These are phyloP conservation scores for Emydocephalus ijimae DNA, from an alignment of 2,113 vertebrate genomes.

Conservation along the genomic window DNA sequence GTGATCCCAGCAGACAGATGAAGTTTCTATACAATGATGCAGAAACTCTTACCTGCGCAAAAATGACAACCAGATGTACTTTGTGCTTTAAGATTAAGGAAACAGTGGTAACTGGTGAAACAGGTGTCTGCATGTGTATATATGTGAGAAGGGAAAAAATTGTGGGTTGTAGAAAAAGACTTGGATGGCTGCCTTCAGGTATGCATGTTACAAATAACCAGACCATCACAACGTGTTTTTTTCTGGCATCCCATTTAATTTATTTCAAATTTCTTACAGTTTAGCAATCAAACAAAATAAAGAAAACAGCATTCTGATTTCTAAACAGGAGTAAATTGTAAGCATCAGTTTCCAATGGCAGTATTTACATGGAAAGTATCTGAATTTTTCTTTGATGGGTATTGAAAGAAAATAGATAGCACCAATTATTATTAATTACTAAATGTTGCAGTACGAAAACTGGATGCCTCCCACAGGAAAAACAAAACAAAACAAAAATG, in stretches of 20 bases:
- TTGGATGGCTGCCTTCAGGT: background rate
- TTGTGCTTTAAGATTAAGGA: background rate
- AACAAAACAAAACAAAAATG: background rate
- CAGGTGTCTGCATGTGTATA: background rate
- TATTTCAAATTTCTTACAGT: conserved; percentile 57
- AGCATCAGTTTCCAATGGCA: conserved; percentile 45
- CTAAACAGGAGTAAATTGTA: conserved; percentile 54
- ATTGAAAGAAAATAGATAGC: conserved; percentile 55
- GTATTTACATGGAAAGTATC: conserved; percentile 58
- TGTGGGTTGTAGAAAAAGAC: background rate
- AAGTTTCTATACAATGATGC: background rate
- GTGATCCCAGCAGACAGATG: background rate
- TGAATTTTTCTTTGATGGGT: conserved; percentile 24
- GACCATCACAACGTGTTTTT: conserved; percentile 5
- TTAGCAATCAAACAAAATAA: conserved; percentile 48
- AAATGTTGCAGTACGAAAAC: conserved; percentile 21
- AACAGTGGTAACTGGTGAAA: background rate
- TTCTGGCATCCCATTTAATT: conserved; percentile 60
- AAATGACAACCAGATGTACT: background rate
- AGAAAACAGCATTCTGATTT: conserved; percentile 46
- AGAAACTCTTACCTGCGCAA: background rate
- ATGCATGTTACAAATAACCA: background rate
- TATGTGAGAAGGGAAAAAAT: background rate
- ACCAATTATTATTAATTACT: conserved; percentile 34
- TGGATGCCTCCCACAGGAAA: background rate